Evolutionary conservation across 2,888 invertebrate species (phyloP), one percentile per base, ranked within the genome.

Genomic region (Tachina grossa): DNA sequence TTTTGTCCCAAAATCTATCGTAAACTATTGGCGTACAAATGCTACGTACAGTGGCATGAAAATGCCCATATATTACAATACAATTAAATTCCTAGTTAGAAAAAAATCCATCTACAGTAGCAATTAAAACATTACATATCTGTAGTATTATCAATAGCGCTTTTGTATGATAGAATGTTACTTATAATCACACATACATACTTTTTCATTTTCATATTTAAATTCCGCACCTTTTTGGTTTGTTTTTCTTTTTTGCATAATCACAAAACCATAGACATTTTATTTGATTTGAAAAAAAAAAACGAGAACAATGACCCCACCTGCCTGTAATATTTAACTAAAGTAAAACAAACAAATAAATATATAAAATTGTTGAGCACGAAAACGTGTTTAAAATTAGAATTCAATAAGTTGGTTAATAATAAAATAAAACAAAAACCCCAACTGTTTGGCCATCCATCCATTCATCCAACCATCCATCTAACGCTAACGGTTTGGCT

Each of bases 261-360:
- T 80, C 53, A 41, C 63, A 76, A 22, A 63, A 65, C 75, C 75
- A 59, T 77, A 81, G 47, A 66, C 41, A 75, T 61, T 72, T 61
- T 85, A 51, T 59, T 75, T 65, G 57, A 31, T 16, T 65, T 51
- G n/a, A 14, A 47, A 63, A 66, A 10, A 0, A 66, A 41, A 63
- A 83, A 83, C 31, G 72, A 69, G 85, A 85, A 85, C 85, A 85
- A 85, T 82, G 85, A 85, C 74, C 85, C 78, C 85, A 82, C 85
- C 82, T 85, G 85, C 69, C 71, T 75, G 74, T 65, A 75, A 65
- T 79, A 69, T 63, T 59, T 68, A 51, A 63, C 2, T 74, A 65
- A 72, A 71, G 47, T 16, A 61, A 41, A 66, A 39, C 31, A 57
- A 49, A 53, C 19, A 31, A 49, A 69, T 45, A 66, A 71, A 69